These are phyloP conservation scores for Passerina amoena DNA, from an alignment of 2,113 vertebrate genomes.

Conservation along the genomic window DNA sequence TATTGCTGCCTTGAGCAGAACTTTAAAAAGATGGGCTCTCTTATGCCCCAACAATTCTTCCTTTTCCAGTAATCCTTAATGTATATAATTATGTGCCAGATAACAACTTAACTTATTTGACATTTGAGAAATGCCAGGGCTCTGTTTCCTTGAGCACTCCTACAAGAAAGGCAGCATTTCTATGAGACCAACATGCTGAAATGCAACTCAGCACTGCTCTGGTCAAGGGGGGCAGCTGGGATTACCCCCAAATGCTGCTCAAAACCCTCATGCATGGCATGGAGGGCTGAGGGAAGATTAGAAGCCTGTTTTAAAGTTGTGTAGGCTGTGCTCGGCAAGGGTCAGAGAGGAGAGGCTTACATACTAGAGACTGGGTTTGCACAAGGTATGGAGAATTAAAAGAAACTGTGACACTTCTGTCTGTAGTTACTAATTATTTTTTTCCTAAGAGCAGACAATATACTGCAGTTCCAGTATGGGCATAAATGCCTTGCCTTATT, in stretches of 20 bases:
- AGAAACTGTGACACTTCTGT: neutral
- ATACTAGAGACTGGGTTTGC: neutral
- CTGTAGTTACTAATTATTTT: neutral
- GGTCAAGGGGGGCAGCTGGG: neutral
- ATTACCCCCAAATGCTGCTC: neutral
- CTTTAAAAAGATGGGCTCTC: neutral
- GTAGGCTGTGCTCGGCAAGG: neutral
- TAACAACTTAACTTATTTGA: neutral
- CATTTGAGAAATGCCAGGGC: slow-evolving; percentile 8
- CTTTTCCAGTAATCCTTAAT: neutral
- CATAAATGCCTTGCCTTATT: neutral
- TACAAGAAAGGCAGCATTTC: neutral
- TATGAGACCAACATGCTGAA: neutral
- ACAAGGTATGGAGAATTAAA: neutral
- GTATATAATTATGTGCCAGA: neutral
- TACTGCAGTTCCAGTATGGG: neutral
- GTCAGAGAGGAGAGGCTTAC: neutral
- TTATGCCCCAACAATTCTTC: neutral
- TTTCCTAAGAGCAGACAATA: neutral
- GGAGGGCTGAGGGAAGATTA: neutral
- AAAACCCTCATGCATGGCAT: neutral
- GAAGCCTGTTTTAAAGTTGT: neutral
- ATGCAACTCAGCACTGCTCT: fast-evolving
- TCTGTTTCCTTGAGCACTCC: neutral
- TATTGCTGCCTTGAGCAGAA: neutral